Conservation (phyloP, 2,888 invertebrate genomes). For the Esperia sulphurella region DNA sequence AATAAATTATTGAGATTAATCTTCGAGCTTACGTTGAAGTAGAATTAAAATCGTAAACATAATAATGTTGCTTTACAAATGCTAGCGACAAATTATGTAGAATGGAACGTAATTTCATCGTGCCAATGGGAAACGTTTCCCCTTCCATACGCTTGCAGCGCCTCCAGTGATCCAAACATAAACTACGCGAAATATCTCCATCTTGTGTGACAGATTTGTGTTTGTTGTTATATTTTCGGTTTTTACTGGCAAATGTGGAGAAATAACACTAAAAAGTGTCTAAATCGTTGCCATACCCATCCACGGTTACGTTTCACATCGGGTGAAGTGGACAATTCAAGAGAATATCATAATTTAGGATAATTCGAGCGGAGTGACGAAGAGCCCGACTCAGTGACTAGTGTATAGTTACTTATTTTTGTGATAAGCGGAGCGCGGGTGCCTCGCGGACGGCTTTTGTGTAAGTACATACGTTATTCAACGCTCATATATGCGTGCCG, state of each 20-base stretch:
- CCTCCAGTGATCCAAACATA: constrained; percentile 62
- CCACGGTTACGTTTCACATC: constrained; percentile 28
- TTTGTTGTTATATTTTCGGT: constrained; percentile 75
- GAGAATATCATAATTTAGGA: constrained; percentile 36
- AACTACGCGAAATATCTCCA: constrained; percentile 81
- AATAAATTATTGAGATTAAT: neutral
- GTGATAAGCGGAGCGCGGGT: constrained; percentile 77
- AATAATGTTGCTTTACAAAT: neutral
- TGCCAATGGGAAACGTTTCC: constrained; percentile 50
- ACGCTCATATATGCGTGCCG: constrained; percentile 41
- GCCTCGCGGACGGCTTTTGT: constrained; percentile 66
- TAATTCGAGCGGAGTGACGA: constrained; percentile 67
- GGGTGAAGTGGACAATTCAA: constrained; percentile 29
- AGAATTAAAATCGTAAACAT: neutral
- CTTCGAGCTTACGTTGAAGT: neutral
- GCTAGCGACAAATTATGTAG: constrained; percentile 1
- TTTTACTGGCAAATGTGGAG: constrained; percentile 55
- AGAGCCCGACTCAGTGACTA: constrained; percentile 71
- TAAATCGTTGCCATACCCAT: constrained; percentile 33
- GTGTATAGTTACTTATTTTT: constrained; percentile 79
- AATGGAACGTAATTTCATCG: constrained; percentile 44
- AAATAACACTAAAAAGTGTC: constrained; percentile 50
- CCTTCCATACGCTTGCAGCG: constrained; percentile 59
- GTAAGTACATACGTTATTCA: constrained; percentile 62
- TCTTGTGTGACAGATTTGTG: constrained; percentile 83